Conservation (phyloP, 1,140 invertebrate genomes). For the Drosophila funebris region DNA sequence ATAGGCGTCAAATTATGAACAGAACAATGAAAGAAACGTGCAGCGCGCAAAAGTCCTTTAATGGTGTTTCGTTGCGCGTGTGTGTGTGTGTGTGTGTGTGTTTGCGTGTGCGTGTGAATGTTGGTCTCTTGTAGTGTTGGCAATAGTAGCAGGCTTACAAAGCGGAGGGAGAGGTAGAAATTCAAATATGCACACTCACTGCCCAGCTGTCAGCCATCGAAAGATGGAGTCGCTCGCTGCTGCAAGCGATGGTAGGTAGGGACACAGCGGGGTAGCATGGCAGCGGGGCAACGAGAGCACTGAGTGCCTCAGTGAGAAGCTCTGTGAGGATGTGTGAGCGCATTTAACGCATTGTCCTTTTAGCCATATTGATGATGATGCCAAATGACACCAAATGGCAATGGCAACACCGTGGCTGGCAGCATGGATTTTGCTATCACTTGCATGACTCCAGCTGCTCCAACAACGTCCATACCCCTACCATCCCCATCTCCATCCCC, state of each 20-base stretch:
- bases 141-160: conserved; percentile 23
- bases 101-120: background rate
- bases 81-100: background rate
- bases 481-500: background rate
- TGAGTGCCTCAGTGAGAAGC: conserved; percentile 37
- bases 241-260: conserved; percentile 19
- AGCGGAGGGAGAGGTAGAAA: background rate
- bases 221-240: background rate
- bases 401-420: conserved; percentile 71
- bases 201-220: conserved; percentile 36
- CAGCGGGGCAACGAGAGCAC: background rate
- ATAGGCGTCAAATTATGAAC: conserved; percentile 30
- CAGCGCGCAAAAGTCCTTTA: conserved; percentile 23
- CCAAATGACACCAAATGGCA: conserved; percentile 79
- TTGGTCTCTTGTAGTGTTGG: conserved; percentile 6
- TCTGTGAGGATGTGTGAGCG: conserved; percentile 36
- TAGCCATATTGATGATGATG: conserved; percentile 82
- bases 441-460: conserved; percentile 34
- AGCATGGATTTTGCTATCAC: conserved; percentile 79
- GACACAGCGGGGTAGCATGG: background rate
- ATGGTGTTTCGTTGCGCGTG: conserved; percentile 8
- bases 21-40: conserved; percentile 19
- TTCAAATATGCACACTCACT: conserved; percentile 73
- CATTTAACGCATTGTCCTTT: conserved; percentile 82
- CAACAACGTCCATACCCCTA: background rate